Conservation (phyloP, 2,888 invertebrate genomes). For the Xestia c-nigrum region DNA sequence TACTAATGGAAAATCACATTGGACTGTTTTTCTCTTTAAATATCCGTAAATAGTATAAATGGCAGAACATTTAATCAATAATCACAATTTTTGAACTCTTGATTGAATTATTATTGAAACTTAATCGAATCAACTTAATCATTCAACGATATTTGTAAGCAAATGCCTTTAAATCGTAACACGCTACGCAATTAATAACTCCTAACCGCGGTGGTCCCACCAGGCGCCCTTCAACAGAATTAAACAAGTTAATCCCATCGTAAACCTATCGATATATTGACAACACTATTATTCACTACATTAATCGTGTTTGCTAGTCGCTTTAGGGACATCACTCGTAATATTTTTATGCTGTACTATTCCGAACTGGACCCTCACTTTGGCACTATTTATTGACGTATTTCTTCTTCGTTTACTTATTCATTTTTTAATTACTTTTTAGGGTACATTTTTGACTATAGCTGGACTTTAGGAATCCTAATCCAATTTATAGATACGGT, state of each 20-base stretch:
- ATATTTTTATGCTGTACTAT: background rate
- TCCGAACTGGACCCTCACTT: background rate
- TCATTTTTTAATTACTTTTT: too few relatives aligned
- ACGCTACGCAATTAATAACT: conserved; percentile 25
- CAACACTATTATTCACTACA: conserved; percentile 42
- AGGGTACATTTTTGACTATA: background rate
- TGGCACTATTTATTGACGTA: conserved; percentile 4
- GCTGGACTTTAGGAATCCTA: background rate
- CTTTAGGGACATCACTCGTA: conserved; percentile 21
- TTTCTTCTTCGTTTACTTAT: too few relatives aligned
- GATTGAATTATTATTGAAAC: background rate
- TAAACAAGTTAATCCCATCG: conserved; percentile 48
- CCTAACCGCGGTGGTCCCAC: conserved; percentile 27
- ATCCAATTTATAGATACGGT: background rate
- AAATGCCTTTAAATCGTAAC: background rate
- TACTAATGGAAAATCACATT: background rate
- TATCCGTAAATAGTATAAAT: background rate
- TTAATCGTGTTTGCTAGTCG: conserved; percentile 34
- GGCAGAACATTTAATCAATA: background rate
- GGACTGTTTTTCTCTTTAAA: background rate
- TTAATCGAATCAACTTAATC: background rate
- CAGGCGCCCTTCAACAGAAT: conserved; percentile 29
- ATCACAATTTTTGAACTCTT: background rate
- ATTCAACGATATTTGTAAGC: background rate
- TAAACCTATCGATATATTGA: conserved; percentile 46